Conservation (phyloP, 2,888 invertebrate genomes). For the Belgica antarctica region DNA sequence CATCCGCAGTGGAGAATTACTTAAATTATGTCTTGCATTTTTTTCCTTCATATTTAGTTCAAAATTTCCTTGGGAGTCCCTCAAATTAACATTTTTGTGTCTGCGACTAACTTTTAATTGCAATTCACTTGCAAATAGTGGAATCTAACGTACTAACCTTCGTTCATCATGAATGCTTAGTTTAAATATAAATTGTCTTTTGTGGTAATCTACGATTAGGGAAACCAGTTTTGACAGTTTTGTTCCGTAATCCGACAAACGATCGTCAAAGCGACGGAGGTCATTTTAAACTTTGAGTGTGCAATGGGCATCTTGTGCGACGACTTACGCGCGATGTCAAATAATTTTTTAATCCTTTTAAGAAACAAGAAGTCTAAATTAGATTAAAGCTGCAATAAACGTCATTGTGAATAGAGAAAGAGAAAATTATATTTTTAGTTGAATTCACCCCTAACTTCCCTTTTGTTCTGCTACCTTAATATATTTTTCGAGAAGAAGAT, state of each 20-base stretch:
- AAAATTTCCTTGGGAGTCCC: background rate
- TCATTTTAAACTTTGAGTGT: background rate
- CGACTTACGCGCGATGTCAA: conserved; percentile 16
- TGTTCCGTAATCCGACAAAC: background rate
- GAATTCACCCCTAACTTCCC: background rate
- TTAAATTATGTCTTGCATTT: conserved; percentile 19
- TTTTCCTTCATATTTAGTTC: background rate
- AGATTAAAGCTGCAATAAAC: conserved; percentile 20
- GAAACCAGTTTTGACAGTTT: background rate
- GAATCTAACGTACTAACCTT: conserved; percentile 18
- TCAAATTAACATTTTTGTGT: background rate
- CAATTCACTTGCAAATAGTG: background rate
- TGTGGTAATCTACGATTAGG: conserved; percentile 23
- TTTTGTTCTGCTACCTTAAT: too few species aligned
- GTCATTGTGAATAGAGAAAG: background rate
- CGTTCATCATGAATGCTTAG: background rate
- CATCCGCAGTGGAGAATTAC: background rate
- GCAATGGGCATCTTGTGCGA: conserved; percentile 11
- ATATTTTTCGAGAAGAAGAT: too few species aligned
- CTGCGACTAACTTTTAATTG: conserved; percentile 14
- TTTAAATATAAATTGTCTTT: conserved; percentile 1
- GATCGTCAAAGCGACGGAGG: background rate
- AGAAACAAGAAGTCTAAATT: background rate
- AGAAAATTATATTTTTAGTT: conserved; percentile 12
- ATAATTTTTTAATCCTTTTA: background rate